A percentile compares a stretch with the other conserved stretches of the same genome.
phyloP scores from a whole-genome alignment of 2,797 vertebrate genomes.

The Propithecus perrieri region DNA sequence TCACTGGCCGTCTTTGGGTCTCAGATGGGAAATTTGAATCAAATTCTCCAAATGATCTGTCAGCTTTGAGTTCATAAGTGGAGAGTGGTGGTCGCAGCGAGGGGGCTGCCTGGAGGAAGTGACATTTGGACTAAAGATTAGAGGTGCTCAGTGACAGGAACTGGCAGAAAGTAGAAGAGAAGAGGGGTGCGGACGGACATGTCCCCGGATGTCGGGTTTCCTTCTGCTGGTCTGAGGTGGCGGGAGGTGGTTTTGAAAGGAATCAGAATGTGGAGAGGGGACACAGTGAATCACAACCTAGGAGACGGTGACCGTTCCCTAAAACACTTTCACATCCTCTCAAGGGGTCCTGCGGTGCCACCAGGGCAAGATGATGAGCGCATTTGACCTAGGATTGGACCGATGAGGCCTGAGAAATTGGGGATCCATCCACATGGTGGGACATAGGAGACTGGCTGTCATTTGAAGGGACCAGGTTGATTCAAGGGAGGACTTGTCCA shows the following conservation, averaged over 20 bases:
- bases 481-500: neutral
- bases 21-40: neutral
- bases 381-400: accelerated
- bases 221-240: neutral
- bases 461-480: neutral
- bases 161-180: neutral
- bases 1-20: neutral
- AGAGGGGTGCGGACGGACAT: too few relatives aligned
- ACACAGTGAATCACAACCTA: neutral
- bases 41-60: neutral
- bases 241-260: neutral
- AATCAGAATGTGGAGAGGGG: neutral
- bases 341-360: neutral
- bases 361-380: neutral
- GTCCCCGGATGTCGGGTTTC: neutral
- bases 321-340: neutral
- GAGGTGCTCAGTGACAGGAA: neutral
- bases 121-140: neutral
- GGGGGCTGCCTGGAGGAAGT: neutral
- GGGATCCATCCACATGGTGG: neutral
- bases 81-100: neutral
- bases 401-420: neutral
- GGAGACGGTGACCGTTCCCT: neutral
- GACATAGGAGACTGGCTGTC: neutral
- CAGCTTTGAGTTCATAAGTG: neutral